These are phyloP conservation scores for Laspeyria flexula DNA, from an alignment of 2,888 invertebrate genomes.

Conservation along the genomic window DNA sequence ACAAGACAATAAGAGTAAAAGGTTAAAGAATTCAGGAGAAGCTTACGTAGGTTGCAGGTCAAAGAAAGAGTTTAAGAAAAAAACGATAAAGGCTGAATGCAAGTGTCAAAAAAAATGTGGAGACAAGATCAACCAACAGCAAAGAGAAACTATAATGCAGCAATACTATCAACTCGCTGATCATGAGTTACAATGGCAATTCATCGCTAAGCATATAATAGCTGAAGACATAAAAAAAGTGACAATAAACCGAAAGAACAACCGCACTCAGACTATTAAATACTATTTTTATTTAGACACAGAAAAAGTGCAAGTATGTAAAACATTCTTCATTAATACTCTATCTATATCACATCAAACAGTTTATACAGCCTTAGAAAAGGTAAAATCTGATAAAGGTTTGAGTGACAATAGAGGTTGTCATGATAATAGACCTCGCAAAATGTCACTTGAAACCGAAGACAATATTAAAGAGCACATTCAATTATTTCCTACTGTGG, in stretches of 20 bases:
- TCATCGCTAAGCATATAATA: background rate
- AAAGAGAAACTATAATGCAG: too few species aligned
- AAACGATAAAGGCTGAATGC: background rate
- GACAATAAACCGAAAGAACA: conserved; percentile 1
- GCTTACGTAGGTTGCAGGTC: background rate
- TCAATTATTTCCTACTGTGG: background rate
- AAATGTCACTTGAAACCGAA: background rate
- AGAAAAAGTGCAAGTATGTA: background rate
- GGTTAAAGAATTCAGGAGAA: conserved; percentile 1
- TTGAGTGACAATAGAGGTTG: background rate
- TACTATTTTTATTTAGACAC: background rate
- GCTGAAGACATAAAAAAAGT: background rate
- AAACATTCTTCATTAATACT: background rate
- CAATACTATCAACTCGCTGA: too few species aligned
- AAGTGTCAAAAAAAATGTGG: conserved; percentile 2
- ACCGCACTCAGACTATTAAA: conserved; percentile 3
- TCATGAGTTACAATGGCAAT: conserved; percentile 1
- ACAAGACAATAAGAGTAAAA: background rate
- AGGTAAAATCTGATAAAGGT: background rate
- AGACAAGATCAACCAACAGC: background rate
- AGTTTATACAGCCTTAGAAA: background rate
- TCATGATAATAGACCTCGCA: background rate
- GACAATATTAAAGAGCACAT: background rate
- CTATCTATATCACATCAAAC: background rate
- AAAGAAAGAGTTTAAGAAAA: conserved; percentile 1